Evolutionary conservation across 2,797 vertebrate species (phyloP).

Genomic region (Hoplostethus atlanticus): DNA sequence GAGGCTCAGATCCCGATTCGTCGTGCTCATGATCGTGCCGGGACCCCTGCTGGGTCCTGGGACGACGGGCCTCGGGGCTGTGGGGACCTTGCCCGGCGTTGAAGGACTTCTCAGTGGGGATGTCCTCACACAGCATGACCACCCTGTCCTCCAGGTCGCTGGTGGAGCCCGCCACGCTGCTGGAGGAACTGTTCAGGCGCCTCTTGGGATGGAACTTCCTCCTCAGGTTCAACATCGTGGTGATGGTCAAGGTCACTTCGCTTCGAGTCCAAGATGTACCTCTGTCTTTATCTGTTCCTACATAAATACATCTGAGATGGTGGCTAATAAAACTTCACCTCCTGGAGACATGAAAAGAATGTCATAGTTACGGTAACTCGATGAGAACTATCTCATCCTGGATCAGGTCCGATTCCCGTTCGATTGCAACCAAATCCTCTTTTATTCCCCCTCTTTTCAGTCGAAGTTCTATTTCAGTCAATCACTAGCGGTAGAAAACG

Average conservation of each 20-base stretch:
- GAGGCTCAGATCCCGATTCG: constrained; percentile 17
- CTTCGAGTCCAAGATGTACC: neutral
- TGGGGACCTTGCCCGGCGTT: constrained; percentile 59
- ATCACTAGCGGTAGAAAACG: neutral
- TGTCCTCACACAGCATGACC: constrained; percentile 82
- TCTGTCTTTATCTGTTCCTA: neutral
- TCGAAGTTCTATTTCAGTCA: neutral
- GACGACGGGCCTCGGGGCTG: constrained; percentile 24
- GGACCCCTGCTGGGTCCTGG: too few species aligned
- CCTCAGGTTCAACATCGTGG: constrained; percentile 74
- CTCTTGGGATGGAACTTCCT: constrained; percentile 52
- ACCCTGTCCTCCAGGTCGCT: constrained; percentile 80
- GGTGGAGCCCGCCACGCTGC: constrained; percentile 57
- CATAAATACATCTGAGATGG: neutral
- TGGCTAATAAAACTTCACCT: neutral
- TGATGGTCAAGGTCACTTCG: neutral
- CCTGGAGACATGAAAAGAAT: neutral
- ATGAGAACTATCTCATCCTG: neutral
- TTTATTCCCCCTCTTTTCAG: neutral
- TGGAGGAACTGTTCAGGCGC: constrained; percentile 58
- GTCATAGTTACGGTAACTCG: neutral
- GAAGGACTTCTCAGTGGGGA: constrained; percentile 58
- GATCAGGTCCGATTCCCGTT: neutral
- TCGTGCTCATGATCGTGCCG: constrained; percentile 37
- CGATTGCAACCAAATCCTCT: neutral